These are phyloP conservation scores for Ormia ochracea DNA, from an alignment of 2,888 invertebrate species.

Conservation along the genomic window DNA sequence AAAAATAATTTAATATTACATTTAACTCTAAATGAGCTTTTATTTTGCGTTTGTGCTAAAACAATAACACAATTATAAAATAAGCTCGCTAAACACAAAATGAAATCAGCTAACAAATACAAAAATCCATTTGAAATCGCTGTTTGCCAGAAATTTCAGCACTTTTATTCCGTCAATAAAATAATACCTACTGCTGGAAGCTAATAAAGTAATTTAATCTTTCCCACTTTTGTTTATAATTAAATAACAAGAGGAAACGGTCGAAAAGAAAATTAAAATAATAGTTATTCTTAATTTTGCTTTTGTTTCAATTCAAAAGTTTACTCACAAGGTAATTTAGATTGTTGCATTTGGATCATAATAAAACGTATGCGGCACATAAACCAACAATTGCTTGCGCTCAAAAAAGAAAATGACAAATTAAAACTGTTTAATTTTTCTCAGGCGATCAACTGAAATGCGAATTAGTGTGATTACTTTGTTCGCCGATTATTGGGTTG, in stretches of 20 bases:
- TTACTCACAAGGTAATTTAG: constrained; percentile 31
- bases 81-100: too few species aligned
- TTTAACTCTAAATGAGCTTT: too few species aligned
- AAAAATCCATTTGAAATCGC: too few species aligned
- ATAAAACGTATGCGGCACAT: background rate
- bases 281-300: background rate
- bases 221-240: constrained; percentile 11
- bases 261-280: constrained; percentile 19
- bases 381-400: constrained; percentile 26
- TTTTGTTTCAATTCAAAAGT: constrained; percentile 31
- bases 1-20: too few species aligned
- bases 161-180: too few species aligned
- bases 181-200: too few species aligned
- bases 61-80: too few species aligned
- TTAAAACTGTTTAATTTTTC: constrained; percentile 23
- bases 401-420: constrained; percentile 12
- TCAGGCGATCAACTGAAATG: constrained; percentile 1
- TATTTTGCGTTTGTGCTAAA: too few species aligned
- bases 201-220: background rate
- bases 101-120: too few species aligned
- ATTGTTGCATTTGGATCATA: constrained; percentile 5
- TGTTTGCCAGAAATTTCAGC: too few species aligned
- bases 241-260: constrained; percentile 26
- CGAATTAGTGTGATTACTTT: constrained; percentile 25
- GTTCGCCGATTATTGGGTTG: constrained; percentile 20